A percentile compares a stretch with the other conserved stretches of the same genome.
Conservation (phyloP, 1,140 invertebrate genomes). For the Drosophila mauritiana region DNA sequence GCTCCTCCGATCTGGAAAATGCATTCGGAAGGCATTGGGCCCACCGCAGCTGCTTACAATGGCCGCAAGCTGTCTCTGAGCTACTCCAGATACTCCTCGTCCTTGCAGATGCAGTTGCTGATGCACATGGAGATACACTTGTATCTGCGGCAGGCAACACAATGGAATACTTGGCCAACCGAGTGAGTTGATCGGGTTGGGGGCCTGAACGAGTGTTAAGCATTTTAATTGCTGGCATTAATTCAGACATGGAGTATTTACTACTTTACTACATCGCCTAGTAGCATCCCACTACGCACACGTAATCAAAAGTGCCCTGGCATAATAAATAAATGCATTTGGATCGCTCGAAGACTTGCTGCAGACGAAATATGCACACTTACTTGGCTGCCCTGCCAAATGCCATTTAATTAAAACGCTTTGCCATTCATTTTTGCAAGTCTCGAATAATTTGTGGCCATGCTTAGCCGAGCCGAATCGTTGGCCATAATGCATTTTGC, state of each 20-base stretch:
- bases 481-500: slow-evolving; percentile 27
- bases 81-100: not conserved
- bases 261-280: slow-evolving; percentile 32
- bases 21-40: slow-evolving; percentile 16
- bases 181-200: slow-evolving; percentile 40
- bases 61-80: slow-evolving; percentile 55
- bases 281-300: not conserved
- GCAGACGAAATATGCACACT: slow-evolving; percentile 6
- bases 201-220: slow-evolving; percentile 57
- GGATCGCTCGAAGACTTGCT: slow-evolving; percentile 19
- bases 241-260: slow-evolving; percentile 54
- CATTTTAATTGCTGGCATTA: slow-evolving; percentile 75
- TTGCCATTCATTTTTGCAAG: slow-evolving; percentile 32
- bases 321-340: slow-evolving; percentile 63
- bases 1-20: slow-evolving; percentile 26
- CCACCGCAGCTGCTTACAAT: slow-evolving; percentile 44
- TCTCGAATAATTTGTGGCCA: slow-evolving; percentile 32
- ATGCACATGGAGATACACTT: not conserved
- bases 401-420: slow-evolving; percentile 48
- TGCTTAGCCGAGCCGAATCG: slow-evolving; percentile 34
- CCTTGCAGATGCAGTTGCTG: not conserved
- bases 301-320: slow-evolving; percentile 43
- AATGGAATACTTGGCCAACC: slow-evolving; percentile 4
- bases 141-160: not conserved
- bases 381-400: slow-evolving; percentile 6